Base-by-base conservation (phyloP, 2,797 vertebrate genomes). In the Streptopelia turtur region DNA sequence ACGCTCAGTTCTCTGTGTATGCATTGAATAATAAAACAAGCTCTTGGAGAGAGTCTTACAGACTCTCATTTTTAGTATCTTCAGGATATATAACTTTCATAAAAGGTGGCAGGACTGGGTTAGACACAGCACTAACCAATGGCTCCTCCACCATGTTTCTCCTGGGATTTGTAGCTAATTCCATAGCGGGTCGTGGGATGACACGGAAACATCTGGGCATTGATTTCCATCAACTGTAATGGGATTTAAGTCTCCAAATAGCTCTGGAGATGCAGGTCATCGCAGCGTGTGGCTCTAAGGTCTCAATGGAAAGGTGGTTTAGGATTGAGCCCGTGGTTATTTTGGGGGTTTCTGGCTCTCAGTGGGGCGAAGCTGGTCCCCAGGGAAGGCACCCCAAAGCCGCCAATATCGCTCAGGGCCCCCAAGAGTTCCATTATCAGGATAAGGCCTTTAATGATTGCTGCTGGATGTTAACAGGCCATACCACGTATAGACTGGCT, bases 391-490 rank as follows among this genome's bases (percentile, higher is more conserved):
- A 77, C 52, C 47, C 86, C 39, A 60, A 70, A 93, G 56, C 52
- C 80, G 37, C 85, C 23, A n/a, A 8, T 13, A 31, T 16, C 16
- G 10, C 33, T 70, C n/a, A 21, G 59, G 71, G 83, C 55, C 35
- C 71, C 16, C 31, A 53, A 77, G 89, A 90, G 74, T 64, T 43
- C 53, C 1, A 31, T 50, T 68, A 81, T 86, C 87, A 50, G 59
- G 86, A 72, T 83, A 14, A 66, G 92, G 78, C 81, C 91, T 95
- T 87, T 52, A 79, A 61, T 35, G 89, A 64, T 39, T 5, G 66
- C 90, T 65, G 81, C 87, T 87, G 66, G 74, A 81, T 72, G 90
- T 81, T 92, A 88, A 93, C 89, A 90, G 95, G 94, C 93, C 83
- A 76, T 93, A 94, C 81, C 86, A 45, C 81, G 21, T 96, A 94